Percentiles rank a stretch among this genome's conserved stretches.
These are phyloP conservation scores for Physocephala rufipes DNA, from an alignment of 2,888 invertebrate genomes.

Conservation along the genomic window DNA sequence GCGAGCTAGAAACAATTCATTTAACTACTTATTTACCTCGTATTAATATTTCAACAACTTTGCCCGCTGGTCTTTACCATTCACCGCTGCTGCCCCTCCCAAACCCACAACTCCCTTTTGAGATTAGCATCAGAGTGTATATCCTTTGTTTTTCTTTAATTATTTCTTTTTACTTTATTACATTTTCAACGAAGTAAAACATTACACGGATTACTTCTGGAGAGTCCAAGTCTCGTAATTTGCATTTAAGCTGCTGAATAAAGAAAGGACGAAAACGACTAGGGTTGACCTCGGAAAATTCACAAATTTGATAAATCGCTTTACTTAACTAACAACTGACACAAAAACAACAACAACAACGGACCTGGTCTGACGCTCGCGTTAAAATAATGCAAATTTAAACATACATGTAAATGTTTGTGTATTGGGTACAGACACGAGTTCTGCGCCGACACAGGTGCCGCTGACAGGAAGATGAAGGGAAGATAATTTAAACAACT, in stretches of 20 bases:
- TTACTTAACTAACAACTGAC: not conserved
- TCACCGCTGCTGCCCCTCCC: too few relatives aligned
- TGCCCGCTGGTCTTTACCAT: not conserved
- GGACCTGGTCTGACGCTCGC: too few relatives aligned
- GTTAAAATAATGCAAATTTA: too few relatives aligned
- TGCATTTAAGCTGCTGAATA: constrained; percentile 26
- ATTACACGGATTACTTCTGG: too few relatives aligned
- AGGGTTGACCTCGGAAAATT: not conserved
- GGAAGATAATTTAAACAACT: not conserved
- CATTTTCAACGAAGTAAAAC: too few relatives aligned
- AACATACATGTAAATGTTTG: too few relatives aligned
- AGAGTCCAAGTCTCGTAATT: too few relatives aligned
- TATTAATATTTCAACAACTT: not conserved
- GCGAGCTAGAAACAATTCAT: not conserved
- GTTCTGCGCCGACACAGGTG: too few relatives aligned
- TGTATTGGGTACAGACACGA: too few relatives aligned
- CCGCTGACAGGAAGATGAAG: too few relatives aligned
- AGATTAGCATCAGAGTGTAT: not conserved
- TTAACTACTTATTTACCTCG: not conserved
- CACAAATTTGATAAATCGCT: constrained; percentile 1
- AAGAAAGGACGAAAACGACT: not conserved
- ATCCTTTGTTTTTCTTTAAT: not conserved
- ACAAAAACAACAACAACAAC: not conserved
- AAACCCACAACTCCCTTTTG: not conserved
- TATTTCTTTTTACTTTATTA: too few relatives aligned